Evolutionary conservation across 2,888 invertebrate genomes (phyloP).

Genomic region (Orthonevra nobilis): DNA sequence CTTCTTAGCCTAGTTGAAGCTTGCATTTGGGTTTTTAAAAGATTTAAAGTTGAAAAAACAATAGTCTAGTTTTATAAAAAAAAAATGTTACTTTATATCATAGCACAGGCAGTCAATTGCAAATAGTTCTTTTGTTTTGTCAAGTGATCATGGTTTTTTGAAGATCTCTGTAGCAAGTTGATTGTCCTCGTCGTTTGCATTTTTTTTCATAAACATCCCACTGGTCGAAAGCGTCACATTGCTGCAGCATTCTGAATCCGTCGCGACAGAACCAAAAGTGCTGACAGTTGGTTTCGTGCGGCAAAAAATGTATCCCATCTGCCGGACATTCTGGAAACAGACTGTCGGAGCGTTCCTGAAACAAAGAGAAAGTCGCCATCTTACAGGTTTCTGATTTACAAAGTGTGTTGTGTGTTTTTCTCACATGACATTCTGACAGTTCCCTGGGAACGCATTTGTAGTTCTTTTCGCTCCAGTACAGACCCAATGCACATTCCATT

Average conservation of each 20-base stretch:
- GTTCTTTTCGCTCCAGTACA: conserved; percentile 74
- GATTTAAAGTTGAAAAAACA: too few relatives aligned
- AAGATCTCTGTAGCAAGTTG: conserved; percentile 47
- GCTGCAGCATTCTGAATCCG: conserved; percentile 50
- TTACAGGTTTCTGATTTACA: too few relatives aligned
- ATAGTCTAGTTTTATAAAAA: too few relatives aligned
- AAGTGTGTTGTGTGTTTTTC: too few relatives aligned
- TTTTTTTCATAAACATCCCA: conserved; percentile 65
- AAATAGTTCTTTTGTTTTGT: too few relatives aligned
- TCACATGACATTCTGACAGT: conserved; percentile 75
- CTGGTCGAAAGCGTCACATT: conserved; percentile 61
- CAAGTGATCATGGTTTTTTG: not conserved
- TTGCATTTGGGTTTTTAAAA: too few relatives aligned
- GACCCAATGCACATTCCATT: conserved; percentile 30
- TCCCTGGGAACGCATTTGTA: conserved; percentile 77
- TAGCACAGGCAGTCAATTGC: not conserved
- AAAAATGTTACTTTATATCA: not conserved
- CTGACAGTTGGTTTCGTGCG: conserved; percentile 57
- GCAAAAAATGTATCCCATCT: conserved; percentile 56
- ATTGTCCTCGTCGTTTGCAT: conserved; percentile 35
- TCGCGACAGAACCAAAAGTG: conserved; percentile 59
- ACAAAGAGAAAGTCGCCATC: too few relatives aligned
- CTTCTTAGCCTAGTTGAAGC: too few relatives aligned
- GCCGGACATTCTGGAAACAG: conserved; percentile 41
- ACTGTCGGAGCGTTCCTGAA: conserved; percentile 3